Evolutionary conservation across 2,888 invertebrate species (phyloP).

Genomic region (Machimus rusticus): DNA sequence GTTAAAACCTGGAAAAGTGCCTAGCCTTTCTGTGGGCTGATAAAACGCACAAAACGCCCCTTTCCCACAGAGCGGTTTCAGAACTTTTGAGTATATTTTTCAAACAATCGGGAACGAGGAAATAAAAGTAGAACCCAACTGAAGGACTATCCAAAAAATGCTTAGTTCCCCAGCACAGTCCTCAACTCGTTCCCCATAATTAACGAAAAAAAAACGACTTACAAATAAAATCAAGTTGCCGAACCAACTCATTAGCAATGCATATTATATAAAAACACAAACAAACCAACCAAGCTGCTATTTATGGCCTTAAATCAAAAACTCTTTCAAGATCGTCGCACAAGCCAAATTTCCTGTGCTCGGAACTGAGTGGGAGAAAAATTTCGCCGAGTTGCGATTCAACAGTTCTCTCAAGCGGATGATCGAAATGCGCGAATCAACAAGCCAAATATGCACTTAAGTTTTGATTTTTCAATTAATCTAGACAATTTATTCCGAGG

Average conservation of each 20-base stretch:
- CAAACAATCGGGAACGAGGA: not conserved
- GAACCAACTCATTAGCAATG: constrained; percentile 9
- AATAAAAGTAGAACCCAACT: not conserved
- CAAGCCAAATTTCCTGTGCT: not conserved
- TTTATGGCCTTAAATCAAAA: constrained; percentile 32
- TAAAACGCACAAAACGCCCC: not conserved
- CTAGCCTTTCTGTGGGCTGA: not conserved
- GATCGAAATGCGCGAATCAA: not conserved
- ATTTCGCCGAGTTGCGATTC: not conserved
- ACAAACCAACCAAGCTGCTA: constrained; percentile 9
- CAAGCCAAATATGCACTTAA: constrained; percentile 27
- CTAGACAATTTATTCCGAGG: not conserved
- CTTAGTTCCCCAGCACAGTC: not conserved
- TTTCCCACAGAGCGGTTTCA: not conserved
- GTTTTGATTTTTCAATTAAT: not conserved
- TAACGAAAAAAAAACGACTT: not conserved
- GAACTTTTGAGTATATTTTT: not conserved
- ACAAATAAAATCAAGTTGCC: not conserved
- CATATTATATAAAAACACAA: constrained; percentile 37
- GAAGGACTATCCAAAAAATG: not conserved
- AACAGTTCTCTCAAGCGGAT: not conserved
- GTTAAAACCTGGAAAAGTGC: not conserved
- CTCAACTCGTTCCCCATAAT: not conserved
- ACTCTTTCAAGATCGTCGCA: constrained; percentile 8
- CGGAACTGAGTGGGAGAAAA: not conserved